Base-by-base conservation (phyloP, 2,797 vertebrate genomes). In the Micromesistius poutassou region DNA sequence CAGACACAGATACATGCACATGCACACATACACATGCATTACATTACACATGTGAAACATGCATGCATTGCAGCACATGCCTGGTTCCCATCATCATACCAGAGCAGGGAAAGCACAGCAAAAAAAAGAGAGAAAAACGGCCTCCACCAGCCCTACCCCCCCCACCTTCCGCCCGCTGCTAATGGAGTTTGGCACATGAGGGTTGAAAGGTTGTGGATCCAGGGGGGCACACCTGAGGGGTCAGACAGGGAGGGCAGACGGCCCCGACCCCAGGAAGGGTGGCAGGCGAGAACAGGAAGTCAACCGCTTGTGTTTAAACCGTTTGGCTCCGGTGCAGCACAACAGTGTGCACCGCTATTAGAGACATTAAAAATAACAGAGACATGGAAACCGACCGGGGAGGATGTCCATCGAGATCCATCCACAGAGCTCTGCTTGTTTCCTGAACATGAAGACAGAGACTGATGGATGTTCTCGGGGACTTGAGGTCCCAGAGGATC, bases 71-170 rank as follows among this genome's bases (percentile, higher is more conserved):
- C 76, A 72, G 42, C 74, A 30, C 66, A 70, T 28, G 82, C 42
- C 83, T 71, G 74, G 78, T 84, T 84, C 74, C 73, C 80, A 78
- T 78, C 83, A 77, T 62, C 30, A 77, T 75, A 74, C 76, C 76
- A 22, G 38, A 75, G 78, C 33, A n/a, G 74, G 78, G 75, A 78
- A 76, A 50, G 3, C 50, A 50, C 70, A 36, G 10, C 73, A 55
- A 22, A 30, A 4, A 28, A 22, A 2, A n/a, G n/a, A 35, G 33
- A 6, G 7, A 35, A 6, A 35, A 35, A 35, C 30, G 31, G 36
- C 38, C 71, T 25, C 25, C n/a, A 35, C 55, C n/a, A n/a, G n/a
- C n/a, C n/a, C n/a, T n/a, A n/a, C n/a, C n/a, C n/a, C n/a, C 55
- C 6, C 55, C 55, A n/a, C 46, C 46, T 9, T 25, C 68, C 42